Evolutionary conservation across 2,113 vertebrate species (phyloP).

Genomic region (Scalopus aquaticus): DNA sequence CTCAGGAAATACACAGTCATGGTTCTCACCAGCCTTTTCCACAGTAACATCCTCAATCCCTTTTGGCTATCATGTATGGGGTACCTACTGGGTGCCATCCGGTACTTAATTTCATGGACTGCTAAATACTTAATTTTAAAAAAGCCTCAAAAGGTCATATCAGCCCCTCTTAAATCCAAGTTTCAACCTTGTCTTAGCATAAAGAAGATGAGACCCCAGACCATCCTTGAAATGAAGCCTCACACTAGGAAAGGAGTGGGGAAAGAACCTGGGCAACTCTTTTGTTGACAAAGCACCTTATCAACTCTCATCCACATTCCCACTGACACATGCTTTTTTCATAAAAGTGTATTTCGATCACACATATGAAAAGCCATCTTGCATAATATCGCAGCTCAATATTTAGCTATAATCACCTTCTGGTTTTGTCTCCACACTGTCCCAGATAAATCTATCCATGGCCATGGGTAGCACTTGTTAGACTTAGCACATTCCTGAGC

Average conservation of each 20-base stretch:
- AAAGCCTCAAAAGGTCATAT: background rate
- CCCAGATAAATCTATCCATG: background rate
- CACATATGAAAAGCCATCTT: background rate
- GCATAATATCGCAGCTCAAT: background rate
- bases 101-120: background rate
- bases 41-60: background rate
- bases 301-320: background rate
- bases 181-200: background rate
- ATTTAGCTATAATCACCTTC: background rate
- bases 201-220: background rate
- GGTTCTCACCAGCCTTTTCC: background rate
- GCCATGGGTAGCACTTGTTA: background rate
- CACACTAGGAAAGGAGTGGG: background rate
- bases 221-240: background rate
- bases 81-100: background rate
- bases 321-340: background rate
- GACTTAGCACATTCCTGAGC: background rate
- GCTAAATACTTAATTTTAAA: background rate
- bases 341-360: background rate
- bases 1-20: background rate
- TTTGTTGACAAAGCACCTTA: accelerated
- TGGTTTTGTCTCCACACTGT: background rate
- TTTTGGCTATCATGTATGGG: background rate
- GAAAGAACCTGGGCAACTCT: background rate
- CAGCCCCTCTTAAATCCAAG: background rate